Base-by-base conservation (phyloP, 2,888 invertebrate genomes). In the Napeogenes inachia region DNA sequence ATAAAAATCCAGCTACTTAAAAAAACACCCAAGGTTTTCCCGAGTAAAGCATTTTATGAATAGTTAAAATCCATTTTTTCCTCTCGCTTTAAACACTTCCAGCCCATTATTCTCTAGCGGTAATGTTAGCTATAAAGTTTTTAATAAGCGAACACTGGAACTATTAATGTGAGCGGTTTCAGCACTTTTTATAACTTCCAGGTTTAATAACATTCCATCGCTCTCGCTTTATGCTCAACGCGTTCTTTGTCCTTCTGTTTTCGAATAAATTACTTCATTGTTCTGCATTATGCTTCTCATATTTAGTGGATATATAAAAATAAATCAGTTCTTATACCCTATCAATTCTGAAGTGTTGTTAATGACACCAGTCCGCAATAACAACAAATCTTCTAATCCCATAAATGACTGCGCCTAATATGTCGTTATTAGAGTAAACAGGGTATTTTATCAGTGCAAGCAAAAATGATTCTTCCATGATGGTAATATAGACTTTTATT, bases 111-210 rank as follows among this genome's bases (percentile, higher is more conserved):
- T 60, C 63, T 38, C 61, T 42, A 38, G 57, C 50, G 54, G 60
- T 65, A 67, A 67, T 59, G 65, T 58, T 61, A 64, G 68, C 67
- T 63, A 54, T 66, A 70, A 71, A 72, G 63, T 72, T 71, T 71
- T 70, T 71, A 72, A 72, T 71, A 70, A 70, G 67, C 70, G 65
- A 65, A 67, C 65, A 66, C 64, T 61, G 63, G 68, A 70, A 70
- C 70, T 71, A 71, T 65, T 70, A 69, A 68, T 63, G 67, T 62
- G 67, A 59, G 65, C 66, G 53, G 58, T 66, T 68, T 64, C 59
- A 58, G 47, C 61, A 57, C 60, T 66, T 61, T 63, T 55, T 58
- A 60, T 45, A 54, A 57, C 46, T 62, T 60, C 42, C 47, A 33
- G 38, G 57, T 60, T 60, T 60, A 60, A 57, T 60, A 62, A 47